Base-by-base conservation (phyloP, 2,797 vertebrate species). In the Danionella dracula region DNA sequence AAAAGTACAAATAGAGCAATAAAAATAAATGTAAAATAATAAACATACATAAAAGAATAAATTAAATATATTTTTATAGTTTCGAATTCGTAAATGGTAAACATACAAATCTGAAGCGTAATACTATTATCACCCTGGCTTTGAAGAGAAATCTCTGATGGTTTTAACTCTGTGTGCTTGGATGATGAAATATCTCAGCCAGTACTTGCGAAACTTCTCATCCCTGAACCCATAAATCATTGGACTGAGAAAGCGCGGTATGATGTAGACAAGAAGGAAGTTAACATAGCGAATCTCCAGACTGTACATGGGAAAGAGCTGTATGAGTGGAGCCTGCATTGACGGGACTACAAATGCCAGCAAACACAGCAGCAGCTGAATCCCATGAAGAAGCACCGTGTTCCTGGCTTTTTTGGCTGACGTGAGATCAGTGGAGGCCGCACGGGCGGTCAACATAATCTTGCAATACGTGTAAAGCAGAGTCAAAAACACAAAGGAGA, bases 241-340 rank as follows among this genome's bases (percentile, higher is more conserved):
- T 0, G 90, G 89, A 46, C 89, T 90, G 42, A 91, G 73, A 70
- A 91, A 91, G 5, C 90, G 84, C 0, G 90, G 89, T 29, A 90
- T 89, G 69, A 91, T 86, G 75, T 91, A 91, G 40, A 91, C 89
- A 4, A 89, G 73, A 76, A 91, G 78, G 75, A 87, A 90, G 73
- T 88, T 89, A 68, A 90, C 49, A 68, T 91, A 90, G 1, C 87
- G 86, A 7, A 90, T 90, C 81, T 90, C 90, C 72, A 90, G 70
- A 23, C 82, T 67, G 6, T 84, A 66, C 21, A 12, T 34, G 0
- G 88, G 89, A 72, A 90, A 91, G 8, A 86, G 74, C 2, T 83
- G 78, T 80, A 91, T 87, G 58, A 91, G 86, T 1, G 78, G 78
- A 0, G 84, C 81, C 77, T 91, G 89, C 17, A 90, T 83, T 34